Base-by-base conservation (phyloP, 2,888 invertebrate genomes). In the Mactromeris polynyma region DNA sequence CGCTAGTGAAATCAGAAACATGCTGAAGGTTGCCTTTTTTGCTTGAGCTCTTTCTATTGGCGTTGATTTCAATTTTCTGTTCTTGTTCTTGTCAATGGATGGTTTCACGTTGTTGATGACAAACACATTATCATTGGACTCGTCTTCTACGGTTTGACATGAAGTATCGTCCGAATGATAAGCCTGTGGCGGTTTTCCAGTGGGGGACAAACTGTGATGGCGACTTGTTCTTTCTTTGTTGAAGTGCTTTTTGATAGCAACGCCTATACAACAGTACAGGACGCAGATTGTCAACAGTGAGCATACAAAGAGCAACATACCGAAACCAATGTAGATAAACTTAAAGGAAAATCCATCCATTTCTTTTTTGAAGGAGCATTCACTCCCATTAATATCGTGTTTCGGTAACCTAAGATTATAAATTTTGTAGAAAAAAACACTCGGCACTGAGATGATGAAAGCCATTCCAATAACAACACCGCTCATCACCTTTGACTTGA, bases 1-100 rank as follows among this genome's bases (percentile, higher is more conserved):
- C 31, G 88, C 90, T 26, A 92, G 46, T 6, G 93, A 89, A 7
- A 93, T 91, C 2, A 93, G 78, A 33, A 93, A 93, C 93, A 93
- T 90, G 21, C 93, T 88, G 46, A 89, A 93, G 14, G 93, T 92
- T 0, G 93, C 93, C 42, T 90, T 93, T 36, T 85, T 86, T 0
- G 91, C 91, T 3, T 89, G 83, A 17, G 83, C 77, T 73, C 83
- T 40, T 19, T 73, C 40, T 17, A 42, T 83, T 36, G 73, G 21
- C 58, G 26, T 85, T n/a, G 79, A 58, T 58, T 85, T 85, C 1
- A 36, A 78, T n/a, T 38, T 46, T 58, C 36, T 0, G n/a, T n/a
- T n/a, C n/a, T n/a, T n/a, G n/a, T n/a, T n/a, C n/a, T n/a, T n/a
- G n/a, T n/a, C n/a, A n/a, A n/a, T n/a, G n/a, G n/a, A n/a, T n/a